Percentiles rank a stretch among this genome's conserved stretches.
These are phyloP conservation scores for Deilephila elpenor DNA, from an alignment of 2,888 invertebrate species.

Conservation along the genomic window DNA sequence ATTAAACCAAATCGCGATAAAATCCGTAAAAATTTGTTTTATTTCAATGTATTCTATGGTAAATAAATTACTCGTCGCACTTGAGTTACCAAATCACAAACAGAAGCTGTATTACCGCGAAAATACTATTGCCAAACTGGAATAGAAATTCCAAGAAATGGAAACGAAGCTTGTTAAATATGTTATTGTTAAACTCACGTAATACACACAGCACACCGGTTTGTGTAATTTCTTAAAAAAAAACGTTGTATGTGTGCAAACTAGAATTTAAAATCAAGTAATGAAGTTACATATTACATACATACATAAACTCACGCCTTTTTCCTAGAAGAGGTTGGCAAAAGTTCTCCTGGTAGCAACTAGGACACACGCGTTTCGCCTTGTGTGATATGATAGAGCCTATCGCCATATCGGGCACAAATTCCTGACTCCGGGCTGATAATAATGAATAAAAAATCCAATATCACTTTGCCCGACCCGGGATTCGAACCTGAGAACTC, in stretches of 20 bases:
- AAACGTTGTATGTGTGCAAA: neutral
- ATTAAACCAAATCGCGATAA: too few species aligned
- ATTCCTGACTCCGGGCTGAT: too few species aligned
- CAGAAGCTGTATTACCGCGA: conserved; percentile 18
- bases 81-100: neutral
- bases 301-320: too few species aligned
- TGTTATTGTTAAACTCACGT: neutral
- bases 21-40: too few species aligned
- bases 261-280: neutral
- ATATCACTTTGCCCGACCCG: too few species aligned
- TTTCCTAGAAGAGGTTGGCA: too few species aligned
- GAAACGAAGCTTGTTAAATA: neutral
- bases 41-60: neutral
- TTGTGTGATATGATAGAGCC: too few species aligned
- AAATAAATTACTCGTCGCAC: neutral
- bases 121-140: conserved; percentile 3
- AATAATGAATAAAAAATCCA: too few species aligned
- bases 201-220: neutral
- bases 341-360: too few species aligned
- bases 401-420: too few species aligned
- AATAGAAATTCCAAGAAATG: conserved; percentile 17
- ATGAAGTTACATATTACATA: neutral
- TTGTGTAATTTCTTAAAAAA: neutral
- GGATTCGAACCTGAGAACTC: too few species aligned
- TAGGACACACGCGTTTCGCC: too few species aligned